Evolutionary conservation across 2,113 vertebrate species (phyloP).

Genomic region (Seriola rivoliana): DNA sequence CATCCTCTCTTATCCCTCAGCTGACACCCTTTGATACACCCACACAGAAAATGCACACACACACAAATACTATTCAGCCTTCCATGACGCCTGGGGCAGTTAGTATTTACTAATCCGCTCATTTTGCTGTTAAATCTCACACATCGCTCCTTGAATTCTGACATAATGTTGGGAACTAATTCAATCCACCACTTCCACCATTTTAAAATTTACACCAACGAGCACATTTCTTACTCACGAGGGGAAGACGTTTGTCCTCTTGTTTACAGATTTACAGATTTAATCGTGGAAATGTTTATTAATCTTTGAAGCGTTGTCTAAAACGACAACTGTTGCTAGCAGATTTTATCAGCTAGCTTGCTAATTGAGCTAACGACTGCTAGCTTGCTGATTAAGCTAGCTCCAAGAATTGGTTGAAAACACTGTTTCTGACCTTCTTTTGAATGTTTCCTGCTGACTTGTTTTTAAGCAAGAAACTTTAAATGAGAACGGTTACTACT

Average conservation of each 20-base stretch:
- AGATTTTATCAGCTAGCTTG: not conserved
- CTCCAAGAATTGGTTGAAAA: too few relatives aligned
- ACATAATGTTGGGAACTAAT: conserved; percentile 46
- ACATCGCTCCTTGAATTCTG: conserved; percentile 38
- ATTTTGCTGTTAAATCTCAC: conserved; percentile 56
- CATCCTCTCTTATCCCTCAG: conserved; percentile 57
- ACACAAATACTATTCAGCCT: conserved; percentile 45
- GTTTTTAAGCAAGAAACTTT: too few relatives aligned
- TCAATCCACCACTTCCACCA: conserved; percentile 40
- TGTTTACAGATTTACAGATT: not conserved
- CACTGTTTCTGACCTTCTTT: too few relatives aligned
- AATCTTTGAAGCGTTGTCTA: not conserved
- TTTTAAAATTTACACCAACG: conserved; percentile 7
- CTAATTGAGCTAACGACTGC: too few relatives aligned
- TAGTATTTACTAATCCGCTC: conserved; percentile 66
- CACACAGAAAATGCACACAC: conserved; percentile 38
- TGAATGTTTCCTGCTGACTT: too few relatives aligned
- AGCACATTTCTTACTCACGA: not conserved
- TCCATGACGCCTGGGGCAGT: conserved; percentile 51
- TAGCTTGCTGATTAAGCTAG: too few relatives aligned
- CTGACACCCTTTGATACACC: conserved; percentile 73
- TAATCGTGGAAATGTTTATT: not conserved
- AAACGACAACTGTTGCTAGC: not conserved
- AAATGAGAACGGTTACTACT: too few relatives aligned
- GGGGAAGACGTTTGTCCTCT: not conserved